These are phyloP conservation scores for Phalacrocorax brasilianus DNA, from an alignment of 2,113 vertebrate genomes.

Conservation along the genomic window DNA sequence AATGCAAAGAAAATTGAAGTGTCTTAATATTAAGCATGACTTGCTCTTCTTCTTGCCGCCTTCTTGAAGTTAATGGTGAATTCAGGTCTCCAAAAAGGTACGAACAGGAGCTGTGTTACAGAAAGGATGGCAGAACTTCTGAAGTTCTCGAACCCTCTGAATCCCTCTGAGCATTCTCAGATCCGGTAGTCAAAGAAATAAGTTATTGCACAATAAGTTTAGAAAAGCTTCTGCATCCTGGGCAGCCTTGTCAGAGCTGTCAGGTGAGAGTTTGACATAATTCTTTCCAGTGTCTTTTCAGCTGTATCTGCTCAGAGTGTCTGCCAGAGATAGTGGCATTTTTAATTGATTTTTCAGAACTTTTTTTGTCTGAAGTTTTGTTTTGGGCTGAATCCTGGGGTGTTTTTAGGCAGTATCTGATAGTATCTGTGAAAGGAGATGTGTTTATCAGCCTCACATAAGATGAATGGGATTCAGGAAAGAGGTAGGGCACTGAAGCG, in stretches of 20 bases:
- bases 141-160: not conserved
- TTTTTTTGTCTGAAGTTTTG: not conserved
- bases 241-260: not conserved
- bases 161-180: not conserved
- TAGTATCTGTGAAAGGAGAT: not conserved
- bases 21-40: not conserved
- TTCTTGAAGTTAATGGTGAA: not conserved
- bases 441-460: not conserved
- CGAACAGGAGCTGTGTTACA: not conserved
- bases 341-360: slow-evolving; percentile 1
- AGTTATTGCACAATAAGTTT: not conserved
- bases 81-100: not conserved
- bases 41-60: fast-evolving
- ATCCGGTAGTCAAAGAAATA: not conserved
- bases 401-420: not conserved
- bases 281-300: not conserved
- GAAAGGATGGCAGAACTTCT: not conserved
- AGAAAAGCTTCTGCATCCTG: not conserved
- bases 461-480: not conserved
- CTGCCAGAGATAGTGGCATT: not conserved
- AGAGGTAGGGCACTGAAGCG: not conserved
- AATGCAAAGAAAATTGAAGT: not conserved
- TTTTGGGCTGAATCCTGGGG: not conserved
- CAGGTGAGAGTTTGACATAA: not conserved
- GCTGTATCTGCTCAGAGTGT: not conserved